Base-by-base conservation (phyloP, 2,797 vertebrate species). In the Eleutherodactylus coqui region DNA sequence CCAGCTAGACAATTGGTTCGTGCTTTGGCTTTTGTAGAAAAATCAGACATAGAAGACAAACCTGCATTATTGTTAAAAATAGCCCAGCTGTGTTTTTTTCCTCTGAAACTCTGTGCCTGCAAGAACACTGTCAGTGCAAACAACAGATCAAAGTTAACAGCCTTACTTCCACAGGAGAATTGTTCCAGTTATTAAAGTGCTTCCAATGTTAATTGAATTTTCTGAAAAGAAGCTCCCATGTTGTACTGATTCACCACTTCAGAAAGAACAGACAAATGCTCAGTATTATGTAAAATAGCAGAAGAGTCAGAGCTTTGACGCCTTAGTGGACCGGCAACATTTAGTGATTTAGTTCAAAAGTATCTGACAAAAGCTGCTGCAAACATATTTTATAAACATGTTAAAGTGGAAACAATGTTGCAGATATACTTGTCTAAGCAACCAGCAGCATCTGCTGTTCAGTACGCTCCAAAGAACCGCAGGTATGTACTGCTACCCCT, bases 141-240 rank as follows among this genome's bases (percentile, higher is more conserved):
- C 64, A 83, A 55, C 81, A 83, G 49, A 83, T 83, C 81, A 83
- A 83, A 83, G 81, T 83, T 83, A 83, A 83, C 81, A 73, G 27
- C 49, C 38, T 58, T 72, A 53, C 38, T 58, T 83, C 49, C 81
- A 83, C 81, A 83, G 64, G 79, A 82, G 69, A 73, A 83, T 83
- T 83, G 69, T 75, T 58, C 69, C 38, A 43, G 81, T 55, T 83
- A 83, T 83, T 82, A 19, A 53, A 83, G 32, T 83, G 36, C 51
- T 73, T 83, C 79, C 67, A 83, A 55, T 55, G 69, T 72, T 83
- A 83, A 82, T 82, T 83, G 81, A 41, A 83, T 72, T 83, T 53
- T 83, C 49, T 73, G 49, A 83, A 73, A 58, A 58, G 67, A 27
- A 55, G 34, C 81, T 43, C 60, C 67, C 81, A 58, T 73, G 49